Evolutionary conservation across 30 jellyfish, hydroid and myxozoan species (phyloP).

Genomic region (Cassiopea andromeda): DNA sequence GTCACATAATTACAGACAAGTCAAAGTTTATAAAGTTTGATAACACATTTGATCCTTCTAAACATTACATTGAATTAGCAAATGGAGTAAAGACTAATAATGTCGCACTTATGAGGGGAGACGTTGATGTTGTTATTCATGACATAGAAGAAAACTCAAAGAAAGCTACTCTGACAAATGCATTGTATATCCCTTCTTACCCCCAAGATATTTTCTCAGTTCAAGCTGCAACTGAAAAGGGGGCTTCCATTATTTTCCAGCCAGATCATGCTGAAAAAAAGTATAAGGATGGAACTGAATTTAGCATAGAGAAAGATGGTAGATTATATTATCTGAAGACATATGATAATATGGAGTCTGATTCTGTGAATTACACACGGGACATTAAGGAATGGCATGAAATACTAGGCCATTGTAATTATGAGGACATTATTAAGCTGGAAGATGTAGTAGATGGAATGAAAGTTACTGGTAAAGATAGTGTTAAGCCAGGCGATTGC

Average conservation of each 20-base stretch:
- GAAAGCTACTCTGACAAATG: constrained; percentile 44
- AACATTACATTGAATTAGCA: constrained; percentile 74
- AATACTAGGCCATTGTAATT: constrained; percentile 70
- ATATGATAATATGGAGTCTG: not conserved
- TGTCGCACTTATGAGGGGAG: constrained; percentile 54
- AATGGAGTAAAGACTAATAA: constrained; percentile 63
- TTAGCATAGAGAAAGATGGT: constrained; percentile 51
- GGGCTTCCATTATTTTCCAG: constrained; percentile 17
- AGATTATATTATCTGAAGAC: constrained; percentile 51
- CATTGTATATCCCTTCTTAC: constrained; percentile 52
- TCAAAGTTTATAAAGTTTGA: constrained; percentile 41
- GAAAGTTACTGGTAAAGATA: constrained; percentile 33
- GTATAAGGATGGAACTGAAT: constrained; percentile 37
- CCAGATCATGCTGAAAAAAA: constrained; percentile 28
- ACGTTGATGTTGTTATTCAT: constrained; percentile 26
- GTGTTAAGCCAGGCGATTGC: constrained; percentile 42
- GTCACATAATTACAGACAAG: constrained; percentile 24
- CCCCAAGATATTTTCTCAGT: constrained; percentile 55
- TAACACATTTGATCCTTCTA: constrained; percentile 32
- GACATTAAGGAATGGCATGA: constrained; percentile 58
- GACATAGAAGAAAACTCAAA: constrained; percentile 25
- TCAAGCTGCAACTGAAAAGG: constrained; percentile 67
- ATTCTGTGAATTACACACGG: constrained; percentile 22
- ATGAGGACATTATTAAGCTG: constrained; percentile 52
- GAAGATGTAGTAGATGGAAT: constrained; percentile 65